A percentile compares a stretch with the other conserved stretches of the same genome.
These are phyloP conservation scores for Epinephelus lanceolatus DNA, from an alignment of 2,113 vertebrate genomes.

Conservation along the genomic window DNA sequence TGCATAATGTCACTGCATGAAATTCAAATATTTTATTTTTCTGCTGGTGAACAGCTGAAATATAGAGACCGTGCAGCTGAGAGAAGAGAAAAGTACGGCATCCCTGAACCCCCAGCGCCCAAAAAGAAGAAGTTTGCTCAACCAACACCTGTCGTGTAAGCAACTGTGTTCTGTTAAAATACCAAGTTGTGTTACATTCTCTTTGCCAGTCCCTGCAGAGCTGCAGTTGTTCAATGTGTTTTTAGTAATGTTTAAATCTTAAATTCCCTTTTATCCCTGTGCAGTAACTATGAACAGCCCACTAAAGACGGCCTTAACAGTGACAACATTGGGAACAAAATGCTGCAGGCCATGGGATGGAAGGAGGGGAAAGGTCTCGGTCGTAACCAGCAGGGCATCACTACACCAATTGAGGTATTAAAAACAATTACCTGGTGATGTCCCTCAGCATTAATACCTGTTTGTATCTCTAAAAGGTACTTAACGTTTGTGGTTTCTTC, in stretches of 20 bases:
- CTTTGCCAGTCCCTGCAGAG: background rate
- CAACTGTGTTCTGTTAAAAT: background rate
- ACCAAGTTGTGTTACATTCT: background rate
- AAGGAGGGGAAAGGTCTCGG: constrained; percentile 97
- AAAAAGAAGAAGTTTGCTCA: constrained; percentile 97
- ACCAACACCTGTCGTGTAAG: constrained; percentile 90
- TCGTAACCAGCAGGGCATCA: constrained; percentile 98
- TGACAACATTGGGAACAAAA: constrained; percentile 99
- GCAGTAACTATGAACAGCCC: constrained; percentile 97
- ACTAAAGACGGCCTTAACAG: constrained; percentile 98
- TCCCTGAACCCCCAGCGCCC: constrained; percentile 95
- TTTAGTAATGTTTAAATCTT: background rate
- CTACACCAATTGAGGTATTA: constrained; percentile 94
- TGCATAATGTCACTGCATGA: background rate
- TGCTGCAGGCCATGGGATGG: constrained; percentile 99
- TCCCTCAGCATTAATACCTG: background rate
- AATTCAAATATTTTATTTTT: background rate
- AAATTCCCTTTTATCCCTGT: background rate
- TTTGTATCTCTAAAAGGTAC: background rate
- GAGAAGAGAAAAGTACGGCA: constrained; percentile 97
- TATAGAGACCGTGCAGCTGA: constrained; percentile 98
- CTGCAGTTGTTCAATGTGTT: background rate
- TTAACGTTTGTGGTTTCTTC: constrained; percentile 30
- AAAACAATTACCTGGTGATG: background rate
- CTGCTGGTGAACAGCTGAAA: constrained; percentile 87